Conservation (phyloP, 2,797 vertebrate genomes). For the Alauda arvensis region DNA sequence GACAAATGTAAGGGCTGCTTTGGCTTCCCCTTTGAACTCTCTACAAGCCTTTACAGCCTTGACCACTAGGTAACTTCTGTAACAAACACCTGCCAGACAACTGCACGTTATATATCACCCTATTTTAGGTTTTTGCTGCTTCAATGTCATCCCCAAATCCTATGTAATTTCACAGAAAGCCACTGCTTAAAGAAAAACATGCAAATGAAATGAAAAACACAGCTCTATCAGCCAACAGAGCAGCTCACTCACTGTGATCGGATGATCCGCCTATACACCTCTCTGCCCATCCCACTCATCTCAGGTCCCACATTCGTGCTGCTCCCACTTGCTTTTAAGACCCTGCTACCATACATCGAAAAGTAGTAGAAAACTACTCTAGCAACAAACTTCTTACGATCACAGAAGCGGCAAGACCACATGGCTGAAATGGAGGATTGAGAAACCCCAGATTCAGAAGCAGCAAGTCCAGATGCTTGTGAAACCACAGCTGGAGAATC, state of each 20-base stretch:
- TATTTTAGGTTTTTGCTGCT: neutral
- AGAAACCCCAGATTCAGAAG: neutral
- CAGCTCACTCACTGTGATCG: neutral
- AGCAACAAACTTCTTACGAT: neutral
- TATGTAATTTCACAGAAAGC: neutral
- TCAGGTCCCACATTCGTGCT: no score
- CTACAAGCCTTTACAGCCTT: neutral
- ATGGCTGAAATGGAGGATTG: accelerated
- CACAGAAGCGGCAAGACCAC: neutral
- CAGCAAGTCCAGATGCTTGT: neutral
- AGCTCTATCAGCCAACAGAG: neutral
- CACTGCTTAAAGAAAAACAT: neutral
- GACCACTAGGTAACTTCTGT: neutral
- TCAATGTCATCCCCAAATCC: neutral
- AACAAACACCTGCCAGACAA: neutral
- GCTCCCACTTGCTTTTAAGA: neutral
- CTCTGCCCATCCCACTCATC: neutral
- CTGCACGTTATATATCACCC: neutral
- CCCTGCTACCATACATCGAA: no score
- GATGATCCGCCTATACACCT: accelerated
- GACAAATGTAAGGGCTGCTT: neutral
- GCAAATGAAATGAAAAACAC: neutral
- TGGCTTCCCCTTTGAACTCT: neutral
- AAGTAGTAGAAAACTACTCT: neutral
- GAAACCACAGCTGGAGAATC: neutral